A percentile compares a stretch with the other conserved stretches of the same genome.
phyloP scores from a whole-genome alignment of 2,888 invertebrate species.

The Allolobophora icterica region DNA sequence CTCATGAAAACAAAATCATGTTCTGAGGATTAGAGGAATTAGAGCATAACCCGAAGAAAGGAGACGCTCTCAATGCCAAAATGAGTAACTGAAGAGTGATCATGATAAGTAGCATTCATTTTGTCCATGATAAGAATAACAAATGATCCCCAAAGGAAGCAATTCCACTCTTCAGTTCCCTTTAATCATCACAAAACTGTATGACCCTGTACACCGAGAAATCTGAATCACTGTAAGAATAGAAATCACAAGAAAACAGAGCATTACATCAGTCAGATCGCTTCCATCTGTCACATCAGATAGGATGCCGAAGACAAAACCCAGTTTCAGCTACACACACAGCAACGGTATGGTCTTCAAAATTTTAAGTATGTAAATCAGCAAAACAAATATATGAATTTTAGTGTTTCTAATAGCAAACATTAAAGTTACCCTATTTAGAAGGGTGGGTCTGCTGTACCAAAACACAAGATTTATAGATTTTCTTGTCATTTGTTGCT shows the following conservation, averaged over 20 bases:
- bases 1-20: not conserved
- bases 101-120: not conserved
- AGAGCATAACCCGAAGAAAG: not conserved
- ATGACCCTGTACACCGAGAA: not conserved
- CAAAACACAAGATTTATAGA: not conserved
- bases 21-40: not conserved
- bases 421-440: not conserved
- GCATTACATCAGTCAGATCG: not conserved
- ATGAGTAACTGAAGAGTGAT: not conserved
- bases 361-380: not conserved
- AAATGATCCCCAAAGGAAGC: constrained; percentile 3
- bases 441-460: not conserved
- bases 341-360: not conserved
- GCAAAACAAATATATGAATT: not conserved
- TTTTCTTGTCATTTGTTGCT: not conserved
- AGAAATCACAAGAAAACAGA: not conserved
- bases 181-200: not conserved
- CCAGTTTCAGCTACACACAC: not conserved
- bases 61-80: not conserved
- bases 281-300: constrained; percentile 17
- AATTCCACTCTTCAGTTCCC: not conserved
- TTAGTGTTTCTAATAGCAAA: not conserved
- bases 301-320: not conserved
- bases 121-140: not conserved
- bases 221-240: constrained; percentile 3